Conservation (phyloP, 2,888 invertebrate genomes). For the Tenthredo scrophulariae region DNA sequence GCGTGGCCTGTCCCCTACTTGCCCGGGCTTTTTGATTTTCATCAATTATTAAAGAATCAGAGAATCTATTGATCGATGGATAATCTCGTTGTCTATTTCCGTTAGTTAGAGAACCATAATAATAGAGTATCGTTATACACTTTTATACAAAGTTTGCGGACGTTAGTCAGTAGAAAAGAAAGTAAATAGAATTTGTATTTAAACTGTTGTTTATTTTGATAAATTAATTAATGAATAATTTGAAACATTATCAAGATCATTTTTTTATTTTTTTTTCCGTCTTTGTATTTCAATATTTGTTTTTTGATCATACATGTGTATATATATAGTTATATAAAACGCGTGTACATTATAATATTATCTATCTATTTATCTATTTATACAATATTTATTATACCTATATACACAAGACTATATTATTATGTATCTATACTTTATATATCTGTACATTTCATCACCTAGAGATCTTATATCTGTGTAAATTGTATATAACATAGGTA, state of each 20-base stretch:
- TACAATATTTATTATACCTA: not conserved
- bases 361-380: not conserved
- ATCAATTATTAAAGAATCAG: not conserved
- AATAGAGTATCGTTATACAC: no score
- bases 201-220: no score
- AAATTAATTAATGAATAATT: no score
- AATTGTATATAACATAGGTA: not conserved
- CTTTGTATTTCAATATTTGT: not conserved
- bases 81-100: no score
- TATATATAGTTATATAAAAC: not conserved
- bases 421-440: not conserved
- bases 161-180: no score
- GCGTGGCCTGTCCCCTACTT: not conserved
- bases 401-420: not conserved
- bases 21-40: not conserved
- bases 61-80: not conserved
- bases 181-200: no score
- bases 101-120: no score
- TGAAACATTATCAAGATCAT: not conserved
- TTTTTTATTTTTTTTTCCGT: not conserved
- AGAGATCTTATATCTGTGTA: not conserved
- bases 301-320: not conserved
- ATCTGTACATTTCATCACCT: not conserved
- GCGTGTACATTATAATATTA: not conserved
- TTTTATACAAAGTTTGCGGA: no score